Base-by-base conservation (phyloP, 2,113 vertebrate genomes). In the Sapayoa aenigma region DNA sequence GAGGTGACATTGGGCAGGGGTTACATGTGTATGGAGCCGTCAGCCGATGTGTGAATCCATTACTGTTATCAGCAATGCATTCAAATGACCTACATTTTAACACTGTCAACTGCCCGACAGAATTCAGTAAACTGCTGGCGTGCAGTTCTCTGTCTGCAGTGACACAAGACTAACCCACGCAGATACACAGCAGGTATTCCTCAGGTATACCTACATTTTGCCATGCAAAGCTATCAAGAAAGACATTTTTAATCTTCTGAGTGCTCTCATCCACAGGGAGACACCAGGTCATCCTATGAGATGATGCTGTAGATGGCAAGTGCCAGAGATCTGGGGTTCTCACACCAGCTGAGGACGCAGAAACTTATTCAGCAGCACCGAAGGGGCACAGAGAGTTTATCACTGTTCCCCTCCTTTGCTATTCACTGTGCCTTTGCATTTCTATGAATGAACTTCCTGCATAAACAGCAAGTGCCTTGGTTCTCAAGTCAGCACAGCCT, bases 61-160 rank as follows among this genome's bases (percentile, higher is more conserved):
- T 95, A 93, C 88, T 75, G 73, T 89, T 96, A 96, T 84, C 95
- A 97, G 90, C 87, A 95, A 74, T 63, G 87, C 93, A 92, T 95
- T 95, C 92, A 96, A 93, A 95, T 94, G 85, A 96, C 93, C 96
- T 94, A 94, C 90, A 96, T 96, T 84, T 95, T 90, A 96, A 93
- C 79, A 75, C 65, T 74, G 59, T 95, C 88, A 91, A 93, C 69
- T 90, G 58, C 60, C 39, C 12, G 0, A 71, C 79, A 90, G 83
- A 88, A 87, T 92, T 86, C 76, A 30, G 76, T 90, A 62, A 92
- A 95, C 76, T 35, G 60, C 90, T 88, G 69, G 76, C 83, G 75
- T 74, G 79, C 44, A 78, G 30, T 89, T 89, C 92, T 92, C 76
- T 41, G 1, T 35, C 39, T 46, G 21, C 24, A 80, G 47, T 31